Evolutionary conservation across 2,888 invertebrate species (phyloP).

Genomic region (Cistogaster globosa): DNA sequence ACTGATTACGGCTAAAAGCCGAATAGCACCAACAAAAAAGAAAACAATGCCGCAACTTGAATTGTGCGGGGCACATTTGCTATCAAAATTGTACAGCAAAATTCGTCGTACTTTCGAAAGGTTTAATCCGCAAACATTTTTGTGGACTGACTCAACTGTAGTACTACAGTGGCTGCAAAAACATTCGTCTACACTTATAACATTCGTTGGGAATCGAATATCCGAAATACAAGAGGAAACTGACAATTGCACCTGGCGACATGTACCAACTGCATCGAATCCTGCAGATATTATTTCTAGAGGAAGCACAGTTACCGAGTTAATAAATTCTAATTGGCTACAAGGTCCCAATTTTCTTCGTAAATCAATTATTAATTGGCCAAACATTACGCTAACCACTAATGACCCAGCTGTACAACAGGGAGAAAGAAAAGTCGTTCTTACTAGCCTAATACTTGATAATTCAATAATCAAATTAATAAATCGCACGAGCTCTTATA

Average conservation of each 20-base stretch:
- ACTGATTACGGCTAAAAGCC: background rate
- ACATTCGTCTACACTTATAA: conserved; percentile 43
- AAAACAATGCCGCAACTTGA: conserved; percentile 34
- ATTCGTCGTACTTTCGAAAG: conserved; percentile 32
- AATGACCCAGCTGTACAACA: background rate
- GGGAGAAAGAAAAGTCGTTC: background rate
- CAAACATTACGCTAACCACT: background rate
- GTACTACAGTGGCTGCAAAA: conserved; percentile 45
- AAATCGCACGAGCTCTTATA: conserved; percentile 2
- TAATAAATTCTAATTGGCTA: conserved; percentile 43
- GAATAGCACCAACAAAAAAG: conserved; percentile 33
- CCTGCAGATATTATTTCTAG: conserved; percentile 39
- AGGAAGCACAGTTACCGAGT: conserved; percentile 35
- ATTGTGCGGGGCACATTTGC: conserved; percentile 17
- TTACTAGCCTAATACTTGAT: background rate
- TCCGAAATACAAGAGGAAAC: conserved; percentile 55
- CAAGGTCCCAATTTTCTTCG: conserved; percentile 10
- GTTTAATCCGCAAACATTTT: conserved; percentile 17
- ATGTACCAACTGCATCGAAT: conserved; percentile 45
- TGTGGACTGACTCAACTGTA: conserved; percentile 49
- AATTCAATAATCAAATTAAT: conserved; percentile 1
- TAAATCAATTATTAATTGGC: conserved; percentile 6
- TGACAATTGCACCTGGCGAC: conserved; percentile 45
- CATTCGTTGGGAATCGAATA: conserved; percentile 55
- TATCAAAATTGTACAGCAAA: conserved; percentile 33